A percentile compares a stretch with the other conserved stretches of the same genome.
Conservation (phyloP, 2,888 invertebrate genomes). For the Mesoligia furuncula region DNA sequence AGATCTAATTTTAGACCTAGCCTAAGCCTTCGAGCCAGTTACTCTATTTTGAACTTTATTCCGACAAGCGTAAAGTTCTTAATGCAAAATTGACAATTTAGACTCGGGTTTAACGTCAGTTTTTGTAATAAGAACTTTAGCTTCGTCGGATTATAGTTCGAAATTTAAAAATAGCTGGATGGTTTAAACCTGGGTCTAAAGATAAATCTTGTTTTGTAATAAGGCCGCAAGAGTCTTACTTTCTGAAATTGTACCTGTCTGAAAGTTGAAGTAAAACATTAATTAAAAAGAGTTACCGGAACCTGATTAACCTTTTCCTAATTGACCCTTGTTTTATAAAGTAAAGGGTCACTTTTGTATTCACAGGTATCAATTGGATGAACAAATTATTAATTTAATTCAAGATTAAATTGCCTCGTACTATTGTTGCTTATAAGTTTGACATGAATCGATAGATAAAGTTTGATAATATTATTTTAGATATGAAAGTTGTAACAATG, state of each 20-base stretch:
- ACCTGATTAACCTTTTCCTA: conserved; percentile 38
- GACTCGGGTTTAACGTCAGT: no score
- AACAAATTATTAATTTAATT: conserved; percentile 23
- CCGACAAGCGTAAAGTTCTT: no score
- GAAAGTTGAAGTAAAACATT: conserved; percentile 36
- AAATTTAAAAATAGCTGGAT: no score
- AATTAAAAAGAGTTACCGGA: conserved; percentile 34
- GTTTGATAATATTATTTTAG: not conserved
- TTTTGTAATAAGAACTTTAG: no score
- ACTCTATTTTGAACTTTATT: no score
- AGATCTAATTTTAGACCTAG: no score
- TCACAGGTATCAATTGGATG: conserved; percentile 30
- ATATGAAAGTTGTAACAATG: conserved; percentile 5
- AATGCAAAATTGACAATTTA: no score
- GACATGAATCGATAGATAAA: not conserved
- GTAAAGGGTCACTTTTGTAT: conserved; percentile 40
- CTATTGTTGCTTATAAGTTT: conserved; percentile 7
- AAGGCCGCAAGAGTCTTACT: conserved; percentile 8
- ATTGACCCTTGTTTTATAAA: conserved; percentile 40
- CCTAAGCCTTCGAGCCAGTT: no score
- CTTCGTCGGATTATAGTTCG: no score
- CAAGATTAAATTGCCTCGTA: conserved; percentile 1
- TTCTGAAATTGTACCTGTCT: not conserved
- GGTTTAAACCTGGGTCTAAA: no score
- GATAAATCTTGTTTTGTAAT: no score